These are phyloP conservation scores for Tanytarsus gracilentus DNA, from an alignment of 2,888 invertebrate genomes.

Conservation along the genomic window DNA sequence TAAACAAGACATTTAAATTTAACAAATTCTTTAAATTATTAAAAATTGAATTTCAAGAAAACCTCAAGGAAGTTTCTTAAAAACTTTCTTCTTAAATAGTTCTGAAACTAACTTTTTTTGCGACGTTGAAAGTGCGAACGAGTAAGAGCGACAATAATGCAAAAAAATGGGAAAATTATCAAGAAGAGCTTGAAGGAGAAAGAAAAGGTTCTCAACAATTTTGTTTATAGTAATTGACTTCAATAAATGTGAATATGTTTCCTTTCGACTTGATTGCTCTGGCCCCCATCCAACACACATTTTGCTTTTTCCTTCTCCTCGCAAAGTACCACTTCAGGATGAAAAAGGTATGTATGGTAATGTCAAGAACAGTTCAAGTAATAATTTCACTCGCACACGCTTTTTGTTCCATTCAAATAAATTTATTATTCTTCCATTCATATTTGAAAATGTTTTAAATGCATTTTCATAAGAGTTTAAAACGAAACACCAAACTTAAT, in stretches of 20 bases:
- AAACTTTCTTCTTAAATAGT: no score
- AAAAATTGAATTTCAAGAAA: no score
- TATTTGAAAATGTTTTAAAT: no score
- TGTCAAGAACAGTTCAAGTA: conserved; percentile 1
- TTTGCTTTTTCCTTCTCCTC: not conserved
- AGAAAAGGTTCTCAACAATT: conserved; percentile 15
- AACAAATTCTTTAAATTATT: no score
- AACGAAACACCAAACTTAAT: no score
- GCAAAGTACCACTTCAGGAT: not conserved
- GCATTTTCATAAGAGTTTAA: no score
- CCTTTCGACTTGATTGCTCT: not conserved
- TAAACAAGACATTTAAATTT: no score
- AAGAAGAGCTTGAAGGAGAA: not conserved
- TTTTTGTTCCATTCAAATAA: not conserved
- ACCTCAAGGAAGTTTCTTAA: no score
- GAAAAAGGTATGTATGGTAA: not conserved
- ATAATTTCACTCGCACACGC: not conserved
- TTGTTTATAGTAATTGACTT: conserved; percentile 16
- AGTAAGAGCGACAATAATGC: not conserved
- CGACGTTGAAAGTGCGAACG: no score
- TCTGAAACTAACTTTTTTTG: no score
- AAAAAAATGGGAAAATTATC: not conserved
- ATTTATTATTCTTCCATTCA: no score
- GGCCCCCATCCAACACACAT: not conserved
- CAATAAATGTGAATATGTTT: conserved; percentile 14